Percentiles rank a stretch among this genome's conserved stretches.
These are phyloP conservation scores for Choloepus hoffmanni DNA, from an alignment of 2,113 vertebrate genomes.

Conservation along the genomic window DNA sequence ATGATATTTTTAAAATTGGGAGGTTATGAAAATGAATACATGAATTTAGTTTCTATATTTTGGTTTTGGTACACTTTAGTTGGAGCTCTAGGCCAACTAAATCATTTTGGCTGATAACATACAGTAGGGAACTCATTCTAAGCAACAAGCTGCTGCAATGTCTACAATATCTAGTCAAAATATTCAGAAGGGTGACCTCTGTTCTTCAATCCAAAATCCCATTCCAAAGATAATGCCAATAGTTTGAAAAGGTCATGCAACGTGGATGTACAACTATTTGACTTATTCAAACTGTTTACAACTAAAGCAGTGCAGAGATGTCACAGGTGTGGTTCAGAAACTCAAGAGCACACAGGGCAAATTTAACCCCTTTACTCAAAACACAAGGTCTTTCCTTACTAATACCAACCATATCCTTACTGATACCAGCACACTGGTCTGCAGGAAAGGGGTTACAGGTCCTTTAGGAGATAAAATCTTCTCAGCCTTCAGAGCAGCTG, in stretches of 20 bases:
- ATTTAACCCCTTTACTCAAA: neutral
- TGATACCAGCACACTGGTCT: neutral
- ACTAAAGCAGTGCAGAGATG: neutral
- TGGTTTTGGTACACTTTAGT: neutral
- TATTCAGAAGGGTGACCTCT: neutral
- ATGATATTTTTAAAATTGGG: neutral
- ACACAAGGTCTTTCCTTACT: neutral
- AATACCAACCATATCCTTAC: neutral
- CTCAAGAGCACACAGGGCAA: fast-evolving
- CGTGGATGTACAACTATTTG: neutral
- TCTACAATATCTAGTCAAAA: neutral
- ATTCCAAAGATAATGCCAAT: neutral
- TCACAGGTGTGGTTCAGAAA: neutral
- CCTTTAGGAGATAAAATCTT: neutral
- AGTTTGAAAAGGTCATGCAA: neutral
- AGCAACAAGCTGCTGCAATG: neutral
- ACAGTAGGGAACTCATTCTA: neutral
- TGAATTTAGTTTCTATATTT: neutral
- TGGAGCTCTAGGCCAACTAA: neutral
- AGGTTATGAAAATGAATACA: neutral
- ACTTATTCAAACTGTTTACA: conserved; percentile 10
- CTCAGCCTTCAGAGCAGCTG: neutral
- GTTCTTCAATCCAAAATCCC: neutral
- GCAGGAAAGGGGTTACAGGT: neutral
- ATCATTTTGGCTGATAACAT: neutral